These are phyloP conservation scores for Philopedon plagiatum DNA, from an alignment of 2,888 invertebrate genomes.

Conservation along the genomic window DNA sequence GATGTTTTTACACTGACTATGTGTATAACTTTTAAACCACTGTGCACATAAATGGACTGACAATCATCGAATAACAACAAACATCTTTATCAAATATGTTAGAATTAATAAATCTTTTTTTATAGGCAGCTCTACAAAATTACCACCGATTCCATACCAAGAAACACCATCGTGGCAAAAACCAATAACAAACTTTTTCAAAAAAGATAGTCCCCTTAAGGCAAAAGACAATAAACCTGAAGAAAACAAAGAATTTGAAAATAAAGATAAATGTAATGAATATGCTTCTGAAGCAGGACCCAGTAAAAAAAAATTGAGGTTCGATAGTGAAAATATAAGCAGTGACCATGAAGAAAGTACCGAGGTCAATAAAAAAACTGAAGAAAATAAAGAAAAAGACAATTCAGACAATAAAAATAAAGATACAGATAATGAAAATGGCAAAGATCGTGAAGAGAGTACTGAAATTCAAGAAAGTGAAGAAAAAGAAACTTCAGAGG, in stretches of 20 bases:
- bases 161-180: conserved; percentile 54
- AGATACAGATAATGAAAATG: background rate
- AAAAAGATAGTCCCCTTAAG: conserved; percentile 13
- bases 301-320: conserved; percentile 17
- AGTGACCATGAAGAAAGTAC: background rate
- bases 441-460: background rate
- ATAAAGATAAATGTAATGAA: background rate
- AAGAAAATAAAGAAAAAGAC: conserved; percentile 9
- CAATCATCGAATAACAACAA: too few species aligned
- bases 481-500: background rate
- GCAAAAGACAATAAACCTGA: background rate
- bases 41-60: too few species aligned
- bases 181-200: conserved; percentile 54
- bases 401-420: background rate
- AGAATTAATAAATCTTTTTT: too few species aligned
- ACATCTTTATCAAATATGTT: too few species aligned
- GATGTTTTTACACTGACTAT: too few species aligned
- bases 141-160: conserved; percentile 50
- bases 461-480: background rate
- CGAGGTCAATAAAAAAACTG: conserved; percentile 16
- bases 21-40: too few species aligned
- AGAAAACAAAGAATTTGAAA: conserved; percentile 16
- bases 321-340: conserved; percentile 4
- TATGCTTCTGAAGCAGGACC: too few species aligned
- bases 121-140: conserved; percentile 37